Evolutionary conservation across 2,888 invertebrate species (phyloP), one percentile per base, ranked within the genome.

Genomic region (Cephus rjabovi): DNA sequence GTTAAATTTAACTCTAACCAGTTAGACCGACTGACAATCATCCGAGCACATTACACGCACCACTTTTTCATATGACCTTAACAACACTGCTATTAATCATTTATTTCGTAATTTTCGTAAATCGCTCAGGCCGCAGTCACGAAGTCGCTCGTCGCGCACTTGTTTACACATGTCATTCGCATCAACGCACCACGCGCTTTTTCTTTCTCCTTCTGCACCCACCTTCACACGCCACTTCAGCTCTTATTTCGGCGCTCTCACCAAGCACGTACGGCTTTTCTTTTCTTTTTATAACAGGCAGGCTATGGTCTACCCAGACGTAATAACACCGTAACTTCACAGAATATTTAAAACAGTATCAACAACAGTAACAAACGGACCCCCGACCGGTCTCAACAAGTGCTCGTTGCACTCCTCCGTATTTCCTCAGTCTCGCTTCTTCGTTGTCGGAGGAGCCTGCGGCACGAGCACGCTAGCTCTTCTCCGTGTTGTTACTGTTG

Each of bases 401-500:
- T 56, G 56, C 56, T 56, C 56, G 23, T 56, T 56, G 9, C 23
- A 56, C 23, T 56, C 56, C 56, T 56, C 30, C 30, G 30, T 71
- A 9, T 30, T 71, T 34, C 30, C 35, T 31, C 23, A 34, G 74
- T 34, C 6, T 74, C 35, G 74, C 35, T 34, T 34, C 37, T 74
- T 37, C 30, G 74, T 34, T 35, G 23, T 35, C 34, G 34, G 74
- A 74, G 74, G 37, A 74, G 30, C 37, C 34, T 74, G 11, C 34
- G 34, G 69, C 80, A 79, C 83, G 81, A 81, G 86, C 84, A 82
- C 81, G 83, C 84, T 81, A 79, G 81, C 84, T 86, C 82, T 80
- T 81, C 79, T 79, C 81, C 80, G 83, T 84, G 85, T 85, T 87
- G 85, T 86, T 87, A 86, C 87, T 86, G 86, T 89, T 89, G 88